phyloP scores from a whole-genome alignment of 2,113 vertebrate species.

The Ceyx melanurus region DNA sequence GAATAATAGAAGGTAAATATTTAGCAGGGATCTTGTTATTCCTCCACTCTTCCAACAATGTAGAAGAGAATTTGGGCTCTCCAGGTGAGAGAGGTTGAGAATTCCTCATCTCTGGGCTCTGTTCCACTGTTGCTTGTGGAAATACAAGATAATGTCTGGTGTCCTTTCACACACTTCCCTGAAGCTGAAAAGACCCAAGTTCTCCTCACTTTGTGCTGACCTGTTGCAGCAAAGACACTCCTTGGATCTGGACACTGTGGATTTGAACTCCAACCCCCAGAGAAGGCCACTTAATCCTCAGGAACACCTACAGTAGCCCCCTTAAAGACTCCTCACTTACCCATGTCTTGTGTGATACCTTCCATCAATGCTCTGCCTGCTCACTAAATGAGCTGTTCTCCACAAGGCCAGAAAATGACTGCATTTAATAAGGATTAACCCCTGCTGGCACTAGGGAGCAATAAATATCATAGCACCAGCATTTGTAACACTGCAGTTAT shows the following conservation, averaged over 20 bases:
- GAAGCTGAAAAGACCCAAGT: not conserved
- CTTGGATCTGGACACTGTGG: not conserved
- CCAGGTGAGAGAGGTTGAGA: not conserved
- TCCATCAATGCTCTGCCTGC: slow-evolving; percentile 22
- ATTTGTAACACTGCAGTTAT: slow-evolving; percentile 67
- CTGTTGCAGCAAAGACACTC: not conserved
- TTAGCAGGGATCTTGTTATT: not conserved
- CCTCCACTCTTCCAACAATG: not conserved
- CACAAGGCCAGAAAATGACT: slow-evolving; percentile 65
- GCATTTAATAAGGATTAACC: slow-evolving; percentile 75
- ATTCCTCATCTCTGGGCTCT: not conserved
- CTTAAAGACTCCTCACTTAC: slow-evolving; percentile 4
- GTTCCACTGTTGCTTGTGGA: not conserved
- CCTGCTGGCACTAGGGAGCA: slow-evolving; percentile 70
- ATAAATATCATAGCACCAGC: slow-evolving; percentile 71
- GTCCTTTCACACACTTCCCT: not conserved
- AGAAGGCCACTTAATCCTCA: slow-evolving; percentile 31
- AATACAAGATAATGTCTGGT: accelerated
- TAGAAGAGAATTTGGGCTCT: not conserved
- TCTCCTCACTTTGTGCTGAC: not conserved
- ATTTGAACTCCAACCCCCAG: not conserved
- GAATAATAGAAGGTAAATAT: not conserved
- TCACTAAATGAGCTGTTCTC: slow-evolving; percentile 52
- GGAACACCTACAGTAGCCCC: slow-evolving; percentile 18
- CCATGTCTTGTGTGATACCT: slow-evolving; percentile 25